A percentile compares a stretch with the other conserved stretches of the same genome.
phyloP scores from a whole-genome alignment of 2,797 vertebrate genomes.

The Eupleurogrammus muticus region DNA sequence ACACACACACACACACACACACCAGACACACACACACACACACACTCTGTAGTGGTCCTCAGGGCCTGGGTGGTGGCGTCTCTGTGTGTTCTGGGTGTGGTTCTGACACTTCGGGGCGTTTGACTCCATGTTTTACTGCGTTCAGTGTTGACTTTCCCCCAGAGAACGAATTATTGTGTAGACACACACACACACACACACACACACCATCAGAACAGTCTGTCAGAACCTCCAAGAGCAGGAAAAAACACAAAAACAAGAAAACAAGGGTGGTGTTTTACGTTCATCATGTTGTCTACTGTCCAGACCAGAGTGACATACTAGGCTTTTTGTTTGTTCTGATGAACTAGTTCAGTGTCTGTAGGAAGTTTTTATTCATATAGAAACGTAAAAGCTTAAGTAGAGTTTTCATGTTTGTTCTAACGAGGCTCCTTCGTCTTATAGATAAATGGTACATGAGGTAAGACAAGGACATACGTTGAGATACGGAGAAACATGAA shows the following conservation, averaged over 20 bases:
- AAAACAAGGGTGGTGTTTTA: background rate
- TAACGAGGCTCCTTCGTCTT: too few relatives aligned
- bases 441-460: too few relatives aligned
- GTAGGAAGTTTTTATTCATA: too few relatives aligned
- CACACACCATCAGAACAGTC: conserved; percentile 33
- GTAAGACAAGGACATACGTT: too few relatives aligned
- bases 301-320: too few relatives aligned
- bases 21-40: conserved; percentile 37
- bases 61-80: conserved; percentile 57
- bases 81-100: conserved; percentile 64
- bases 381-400: too few relatives aligned
- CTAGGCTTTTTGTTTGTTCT: too few relatives aligned
- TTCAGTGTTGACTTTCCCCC: conserved; percentile 41
- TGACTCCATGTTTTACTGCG: conserved; percentile 44
- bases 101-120: conserved; percentile 35
- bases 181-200: conserved; percentile 27
- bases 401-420: too few relatives aligned
- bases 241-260: conserved; percentile 9
- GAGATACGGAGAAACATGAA: too few relatives aligned
- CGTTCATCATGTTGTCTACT: too few relatives aligned
- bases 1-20: background rate
- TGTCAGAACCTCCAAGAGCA: conserved; percentile 42
- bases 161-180: conserved; percentile 29
- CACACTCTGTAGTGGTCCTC: conserved; percentile 30
- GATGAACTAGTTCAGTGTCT: too few relatives aligned